Base-by-base conservation (phyloP, 2,113 vertebrate genomes). In the Zeus faber region DNA sequence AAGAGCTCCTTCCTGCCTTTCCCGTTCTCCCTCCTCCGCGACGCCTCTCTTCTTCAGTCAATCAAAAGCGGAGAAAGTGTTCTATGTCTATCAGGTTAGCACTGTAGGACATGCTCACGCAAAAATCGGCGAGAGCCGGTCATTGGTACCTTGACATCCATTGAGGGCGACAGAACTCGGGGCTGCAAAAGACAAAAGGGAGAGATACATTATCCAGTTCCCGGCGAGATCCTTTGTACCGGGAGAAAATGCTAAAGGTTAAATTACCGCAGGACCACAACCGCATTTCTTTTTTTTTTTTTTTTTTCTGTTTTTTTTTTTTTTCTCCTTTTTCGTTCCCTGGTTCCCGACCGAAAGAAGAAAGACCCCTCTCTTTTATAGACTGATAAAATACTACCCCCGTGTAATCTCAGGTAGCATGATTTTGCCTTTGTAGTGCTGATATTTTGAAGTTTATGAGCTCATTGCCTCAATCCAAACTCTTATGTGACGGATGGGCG, bases 131-230 rank as follows among this genome's bases (percentile, higher is more conserved):
- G 43, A 60, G 79, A 80, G 69, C 72, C 49, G 52, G 72, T 62
- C 71, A 67, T 72, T 85, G 69, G 72, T 55, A 58, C 45, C 63
- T 58, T 84, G 83, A 82, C 80, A 76, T 81, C 63, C 67, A 80
- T 82, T 84, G 76, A 88, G 73, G 47, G 57, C 1, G 41, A 62
- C 59, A 74, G 64, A 80, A 78, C 64, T 80, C 22, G 35, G 73
- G 70, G 65, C 68, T 53, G 67, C n/a, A 70, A 71, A 74, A 78
- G 67, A 85, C 81, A 87, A 86, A 14, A 80, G 58, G 51, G 73
- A 43, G 44, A 59, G 87, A 88, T 75, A 89, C 85, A 74, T 67
- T 70, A 84, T 87, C 81, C 79, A 57, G 61, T 59, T 58, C 68
- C 51, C 43, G 16, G 52, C 50, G 69, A 62, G 37, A 50, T 46